Conservation (phyloP, 2,113 vertebrate genomes). For the Uropsilus gracilis region DNA sequence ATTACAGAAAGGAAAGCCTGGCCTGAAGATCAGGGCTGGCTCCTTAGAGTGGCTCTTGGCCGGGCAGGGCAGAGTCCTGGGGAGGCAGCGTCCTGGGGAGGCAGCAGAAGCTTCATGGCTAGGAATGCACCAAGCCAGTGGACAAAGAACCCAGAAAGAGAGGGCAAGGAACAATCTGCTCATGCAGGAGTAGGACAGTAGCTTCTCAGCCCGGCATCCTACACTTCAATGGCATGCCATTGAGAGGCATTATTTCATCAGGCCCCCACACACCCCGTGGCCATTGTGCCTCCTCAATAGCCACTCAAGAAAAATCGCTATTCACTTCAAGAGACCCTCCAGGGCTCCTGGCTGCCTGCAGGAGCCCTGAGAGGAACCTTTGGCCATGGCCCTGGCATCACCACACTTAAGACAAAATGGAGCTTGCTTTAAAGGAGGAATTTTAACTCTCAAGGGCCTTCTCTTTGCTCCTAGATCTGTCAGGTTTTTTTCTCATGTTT, state of each 20-base stretch:
- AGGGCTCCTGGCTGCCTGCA: slow-evolving; percentile 32
- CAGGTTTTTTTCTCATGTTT: slow-evolving; percentile 2
- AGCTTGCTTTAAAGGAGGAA: neutral
- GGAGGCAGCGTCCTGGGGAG: slow-evolving; percentile 76
- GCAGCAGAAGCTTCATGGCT: slow-evolving; percentile 76
- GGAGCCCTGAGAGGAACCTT: neutral
- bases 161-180: slow-evolving; percentile 66
- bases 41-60: slow-evolving; percentile 38
- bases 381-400: neutral
- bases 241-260: slow-evolving; percentile 74
- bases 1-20: slow-evolving; percentile 81
- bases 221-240: slow-evolving; percentile 66
- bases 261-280: neutral
- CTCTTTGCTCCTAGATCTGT: neutral
- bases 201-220: neutral
- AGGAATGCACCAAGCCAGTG: slow-evolving; percentile 77
- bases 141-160: slow-evolving; percentile 78
- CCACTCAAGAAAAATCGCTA: slow-evolving; percentile 37
- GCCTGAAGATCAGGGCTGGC: slow-evolving; percentile 64
- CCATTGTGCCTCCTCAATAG: slow-evolving; percentile 48
- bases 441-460: slow-evolving; percentile 58
- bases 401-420: neutral
- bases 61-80: slow-evolving; percentile 64
- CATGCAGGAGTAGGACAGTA: slow-evolving; percentile 53
- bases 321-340: slow-evolving; percentile 35